phyloP scores from a whole-genome alignment of 2,797 vertebrate genomes.

The Coregonus suidteri region DNA sequence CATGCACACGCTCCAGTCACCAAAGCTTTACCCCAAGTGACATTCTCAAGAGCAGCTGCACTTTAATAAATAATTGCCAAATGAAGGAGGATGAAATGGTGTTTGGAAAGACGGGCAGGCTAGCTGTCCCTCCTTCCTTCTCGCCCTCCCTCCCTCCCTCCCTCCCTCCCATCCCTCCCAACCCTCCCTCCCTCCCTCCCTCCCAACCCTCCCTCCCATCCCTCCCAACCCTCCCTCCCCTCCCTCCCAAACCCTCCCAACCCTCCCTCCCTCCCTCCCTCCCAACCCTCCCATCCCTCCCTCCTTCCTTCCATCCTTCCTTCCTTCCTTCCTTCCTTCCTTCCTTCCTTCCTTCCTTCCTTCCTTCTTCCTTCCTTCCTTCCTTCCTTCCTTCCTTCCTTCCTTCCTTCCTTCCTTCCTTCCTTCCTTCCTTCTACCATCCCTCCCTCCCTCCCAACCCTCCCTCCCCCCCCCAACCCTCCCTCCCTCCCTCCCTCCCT shows the following conservation, averaged over 20 bases:
- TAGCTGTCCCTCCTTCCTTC: neutral
- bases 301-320: too few relatives aligned
- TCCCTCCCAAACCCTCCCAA: too few relatives aligned
- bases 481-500: neutral
- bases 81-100: constrained; percentile 15
- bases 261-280: too few relatives aligned
- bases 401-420: neutral
- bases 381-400: too few relatives aligned
- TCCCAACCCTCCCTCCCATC: neutral
- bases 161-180: neutral
- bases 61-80: constrained; percentile 24
- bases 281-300: too few relatives aligned
- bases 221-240: too few relatives aligned
- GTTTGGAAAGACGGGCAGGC: constrained; percentile 8
- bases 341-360: too few relatives aligned
- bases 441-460: neutral
- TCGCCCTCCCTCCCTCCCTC: neutral
- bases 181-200: neutral
- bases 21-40: constrained; percentile 29
- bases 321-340: too few relatives aligned
- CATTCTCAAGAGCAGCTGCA: constrained; percentile 28
- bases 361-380: too few relatives aligned
- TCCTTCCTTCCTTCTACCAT: neutral
- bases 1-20: neutral
- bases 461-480: neutral